Evolutionary conservation across 2,797 vertebrate genomes (phyloP).

Genomic region (Coendou prehensilis): DNA sequence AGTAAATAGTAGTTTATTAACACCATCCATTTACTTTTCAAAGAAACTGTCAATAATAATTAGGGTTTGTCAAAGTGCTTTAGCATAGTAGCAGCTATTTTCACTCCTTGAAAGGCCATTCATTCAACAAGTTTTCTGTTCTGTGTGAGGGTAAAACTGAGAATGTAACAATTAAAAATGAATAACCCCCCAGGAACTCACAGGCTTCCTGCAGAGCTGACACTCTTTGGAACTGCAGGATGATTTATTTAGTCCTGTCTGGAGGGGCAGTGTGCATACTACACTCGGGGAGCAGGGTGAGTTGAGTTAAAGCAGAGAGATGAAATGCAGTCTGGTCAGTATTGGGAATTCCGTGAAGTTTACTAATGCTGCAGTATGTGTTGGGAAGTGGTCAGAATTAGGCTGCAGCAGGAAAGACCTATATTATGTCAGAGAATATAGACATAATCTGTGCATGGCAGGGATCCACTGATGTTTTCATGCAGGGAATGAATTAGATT

Average conservation of each 20-base stretch:
- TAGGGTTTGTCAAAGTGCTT: background rate
- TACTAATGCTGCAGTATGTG: background rate
- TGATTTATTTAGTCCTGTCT: background rate
- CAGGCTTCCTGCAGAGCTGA: slow-evolving; percentile 24
- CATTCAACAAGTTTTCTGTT: slow-evolving; percentile 44
- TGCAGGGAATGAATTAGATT: background rate
- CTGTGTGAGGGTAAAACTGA: slow-evolving; percentile 7
- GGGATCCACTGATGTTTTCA: background rate
- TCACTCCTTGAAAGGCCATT: slow-evolving; percentile 28
- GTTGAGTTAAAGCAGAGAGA: background rate
- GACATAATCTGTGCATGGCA: background rate
- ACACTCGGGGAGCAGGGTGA: background rate
- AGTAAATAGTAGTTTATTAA: slow-evolving; percentile 24
- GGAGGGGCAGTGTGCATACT: background rate
- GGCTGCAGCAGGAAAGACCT: background rate
- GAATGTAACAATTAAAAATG: slow-evolving; percentile 17
- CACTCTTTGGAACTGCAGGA: background rate
- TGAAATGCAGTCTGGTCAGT: background rate
- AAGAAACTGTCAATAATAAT: slow-evolving; percentile 11
- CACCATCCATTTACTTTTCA: background rate
- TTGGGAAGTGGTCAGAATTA: background rate
- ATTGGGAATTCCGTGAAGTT: background rate
- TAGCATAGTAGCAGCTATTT: slow-evolving; percentile 35
- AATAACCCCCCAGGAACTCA: background rate
- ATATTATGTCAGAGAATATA: background rate